phyloP scores from a whole-genome alignment of 2,113 vertebrate genomes.

The Dipodomys spectabilis region DNA sequence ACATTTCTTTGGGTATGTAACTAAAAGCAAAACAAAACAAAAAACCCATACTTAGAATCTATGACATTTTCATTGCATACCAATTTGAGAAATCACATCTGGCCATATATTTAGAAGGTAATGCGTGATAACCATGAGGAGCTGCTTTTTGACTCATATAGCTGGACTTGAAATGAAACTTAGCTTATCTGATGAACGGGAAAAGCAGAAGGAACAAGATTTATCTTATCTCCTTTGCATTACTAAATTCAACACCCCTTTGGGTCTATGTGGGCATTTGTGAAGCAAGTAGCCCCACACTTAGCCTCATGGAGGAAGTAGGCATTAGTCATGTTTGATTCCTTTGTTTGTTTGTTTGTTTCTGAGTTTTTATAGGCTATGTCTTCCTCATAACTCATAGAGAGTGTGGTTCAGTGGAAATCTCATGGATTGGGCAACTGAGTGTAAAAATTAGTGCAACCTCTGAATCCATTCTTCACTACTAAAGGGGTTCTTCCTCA shows the following conservation, averaged over 20 bases:
- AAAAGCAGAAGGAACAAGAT: slow-evolving; percentile 62
- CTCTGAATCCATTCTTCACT: neutral
- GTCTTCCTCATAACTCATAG: neutral
- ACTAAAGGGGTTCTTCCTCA: neutral
- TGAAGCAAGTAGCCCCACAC: slow-evolving; percentile 12
- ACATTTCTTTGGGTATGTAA: slow-evolving; percentile 50
- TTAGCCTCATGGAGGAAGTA: slow-evolving; percentile 43
- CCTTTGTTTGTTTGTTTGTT: neutral
- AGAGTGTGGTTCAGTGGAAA: neutral
- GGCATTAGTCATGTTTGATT: neutral
- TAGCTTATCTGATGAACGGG: slow-evolving; percentile 68
- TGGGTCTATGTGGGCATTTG: slow-evolving; percentile 43
- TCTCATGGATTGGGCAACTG: neutral
- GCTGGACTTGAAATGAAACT: slow-evolving; percentile 53
- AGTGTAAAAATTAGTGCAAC: neutral
- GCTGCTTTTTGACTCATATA: slow-evolving; percentile 54
- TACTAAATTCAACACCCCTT: slow-evolving; percentile 54
- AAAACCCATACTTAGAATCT: slow-evolving; percentile 30
- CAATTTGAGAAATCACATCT: slow-evolving; percentile 5
- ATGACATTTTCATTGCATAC: slow-evolving; percentile 55
- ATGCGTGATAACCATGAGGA: slow-evolving; percentile 69
- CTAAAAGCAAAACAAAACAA: neutral
- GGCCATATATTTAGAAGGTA: slow-evolving; percentile 63
- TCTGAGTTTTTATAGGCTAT: neutral
- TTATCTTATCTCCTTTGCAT: slow-evolving; percentile 72